Evolutionary conservation across 2,113 vertebrate genomes (phyloP), one percentile per base, ranked within the genome.

Genomic region (Ramphastos sulfuratus): DNA sequence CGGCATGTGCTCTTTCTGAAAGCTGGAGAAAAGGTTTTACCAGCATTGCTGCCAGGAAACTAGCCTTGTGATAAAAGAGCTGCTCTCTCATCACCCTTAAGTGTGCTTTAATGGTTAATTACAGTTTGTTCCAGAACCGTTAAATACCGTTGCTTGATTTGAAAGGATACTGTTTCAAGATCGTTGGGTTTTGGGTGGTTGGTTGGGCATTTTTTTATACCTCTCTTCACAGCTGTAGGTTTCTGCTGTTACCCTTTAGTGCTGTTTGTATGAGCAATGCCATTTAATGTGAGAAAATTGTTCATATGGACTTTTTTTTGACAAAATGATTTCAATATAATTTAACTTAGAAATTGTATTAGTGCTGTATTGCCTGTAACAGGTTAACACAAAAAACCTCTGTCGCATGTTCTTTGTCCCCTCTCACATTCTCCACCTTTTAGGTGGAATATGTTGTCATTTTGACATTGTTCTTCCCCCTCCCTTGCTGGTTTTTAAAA

Each of bases 91-190:
- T 4, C 24, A 10, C 27, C 20, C 19, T 42, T 5, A 9, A 42
- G 35, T 42, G 7, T 85, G 55, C 52, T 31, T 88, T 92, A 73
- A 39, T 91, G 74, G 31, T 82, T 95, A 74, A 87, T 95, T 92
- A 48, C 37, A 60, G 35, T 82, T 94, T 90, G 46, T 59, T 72
- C 31, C 70, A 66, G 89, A 82, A 27, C 42, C 27, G 7, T 69
- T 95, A 70, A 60, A 59, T 83, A 42, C 75, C 74, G 44, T 54
- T 87, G 14, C 70, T 89, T 92, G 67, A 60, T 96, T 93, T 94
- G 73, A 94, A 86, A 89, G 86, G 17, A 31, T 4, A 24, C 16
- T 55, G 4, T 95, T 92, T 84, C 35, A 54, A 24, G 74, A 46
- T 60, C 15, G 50, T 30, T 94, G 67, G 56, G 50, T 52, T 15